Percentiles rank a stretch among this genome's conserved stretches.
These are phyloP conservation scores for Anas bahamensis DNA, from an alignment of 2,797 vertebrate genomes.

Conservation along the genomic window DNA sequence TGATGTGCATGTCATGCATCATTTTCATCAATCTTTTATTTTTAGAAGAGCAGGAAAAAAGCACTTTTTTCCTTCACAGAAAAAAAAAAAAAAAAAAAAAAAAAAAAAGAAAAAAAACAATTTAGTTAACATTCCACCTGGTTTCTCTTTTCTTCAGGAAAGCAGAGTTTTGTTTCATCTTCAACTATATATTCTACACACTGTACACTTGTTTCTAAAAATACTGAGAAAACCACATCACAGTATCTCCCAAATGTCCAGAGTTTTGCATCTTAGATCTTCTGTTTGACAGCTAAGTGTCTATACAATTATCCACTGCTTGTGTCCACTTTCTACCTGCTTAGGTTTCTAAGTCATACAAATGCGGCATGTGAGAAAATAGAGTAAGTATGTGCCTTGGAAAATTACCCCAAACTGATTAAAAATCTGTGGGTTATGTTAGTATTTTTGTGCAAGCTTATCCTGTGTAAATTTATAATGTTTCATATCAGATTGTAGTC, in stretches of 20 bases:
- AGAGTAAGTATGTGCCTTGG: background rate
- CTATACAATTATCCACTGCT: background rate
- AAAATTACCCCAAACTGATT: background rate
- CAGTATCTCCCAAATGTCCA: background rate
- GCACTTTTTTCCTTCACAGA: background rate
- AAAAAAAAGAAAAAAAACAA: background rate
- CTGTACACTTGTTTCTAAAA: constrained; percentile 19
- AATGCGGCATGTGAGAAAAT: background rate
- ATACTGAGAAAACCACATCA: background rate
- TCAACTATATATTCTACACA: background rate
- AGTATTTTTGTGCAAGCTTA: background rate
- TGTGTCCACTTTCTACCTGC: background rate
- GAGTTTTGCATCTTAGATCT: constrained; percentile 13
- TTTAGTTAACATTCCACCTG: constrained; percentile 11
- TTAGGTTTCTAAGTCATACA: background rate
- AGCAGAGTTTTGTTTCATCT: background rate
- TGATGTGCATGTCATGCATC: constrained; percentile 69
- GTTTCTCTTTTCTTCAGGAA: constrained; percentile 29
- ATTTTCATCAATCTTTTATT: constrained; percentile 75
- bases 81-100: background rate
- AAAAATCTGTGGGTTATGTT: background rate
- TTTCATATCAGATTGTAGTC: background rate
- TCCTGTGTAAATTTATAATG: background rate
- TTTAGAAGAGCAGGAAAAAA: constrained; percentile 54
- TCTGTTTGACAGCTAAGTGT: constrained; percentile 1